phyloP scores from a whole-genome alignment of 2,888 invertebrate genomes.

The Syrphus vitripennis region DNA sequence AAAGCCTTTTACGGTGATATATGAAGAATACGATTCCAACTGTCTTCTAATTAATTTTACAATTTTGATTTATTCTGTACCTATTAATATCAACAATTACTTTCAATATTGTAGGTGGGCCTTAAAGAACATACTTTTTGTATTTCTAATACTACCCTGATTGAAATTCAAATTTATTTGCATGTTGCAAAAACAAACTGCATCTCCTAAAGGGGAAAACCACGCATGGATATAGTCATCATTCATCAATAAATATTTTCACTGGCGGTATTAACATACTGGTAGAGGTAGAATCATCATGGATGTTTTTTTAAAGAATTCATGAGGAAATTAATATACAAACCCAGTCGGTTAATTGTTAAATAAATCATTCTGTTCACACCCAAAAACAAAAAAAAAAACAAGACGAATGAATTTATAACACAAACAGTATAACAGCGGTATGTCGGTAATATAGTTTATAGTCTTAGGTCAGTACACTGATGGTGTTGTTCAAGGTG shows the following conservation, averaged over 20 bases:
- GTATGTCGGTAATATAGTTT: background rate
- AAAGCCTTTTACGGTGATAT: no score
- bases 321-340: conserved; percentile 35
- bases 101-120: no score
- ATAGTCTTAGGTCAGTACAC: background rate
- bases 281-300: background rate
- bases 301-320: conserved; percentile 8
- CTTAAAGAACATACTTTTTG: background rate
- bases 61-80: no score
- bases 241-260: conserved; percentile 23
- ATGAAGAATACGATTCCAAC: no score
- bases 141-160: background rate
- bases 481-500: background rate
- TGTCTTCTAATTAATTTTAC: no score
- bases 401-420: background rate
- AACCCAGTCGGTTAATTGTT: conserved; percentile 54
- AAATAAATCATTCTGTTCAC: conserved; percentile 61
- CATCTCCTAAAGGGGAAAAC: background rate
- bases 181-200: background rate
- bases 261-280: background rate
- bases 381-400: background rate
- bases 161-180: background rate
- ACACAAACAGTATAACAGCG: background rate
- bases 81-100: no score
- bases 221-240: background rate